Evolutionary conservation across 2,888 invertebrate species (phyloP).

Genomic region (Acanthosepion lycidas): DNA sequence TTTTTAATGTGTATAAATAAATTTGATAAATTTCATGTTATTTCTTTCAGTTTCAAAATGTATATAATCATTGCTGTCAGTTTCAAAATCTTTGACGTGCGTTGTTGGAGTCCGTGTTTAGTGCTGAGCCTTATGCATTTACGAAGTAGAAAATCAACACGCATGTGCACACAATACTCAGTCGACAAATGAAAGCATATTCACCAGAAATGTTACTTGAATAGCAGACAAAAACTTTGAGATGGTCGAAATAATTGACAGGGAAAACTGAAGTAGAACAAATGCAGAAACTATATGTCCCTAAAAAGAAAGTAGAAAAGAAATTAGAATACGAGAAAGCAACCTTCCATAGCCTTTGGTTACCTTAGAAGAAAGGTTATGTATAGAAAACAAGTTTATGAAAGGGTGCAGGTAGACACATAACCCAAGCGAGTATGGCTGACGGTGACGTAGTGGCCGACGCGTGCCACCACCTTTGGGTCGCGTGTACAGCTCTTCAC

Average conservation of each 20-base stretch:
- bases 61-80: too few species aligned
- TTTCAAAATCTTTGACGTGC: too few species aligned
- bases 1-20: too few species aligned
- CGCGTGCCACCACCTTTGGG: background rate
- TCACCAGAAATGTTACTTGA: background rate
- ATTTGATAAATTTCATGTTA: too few species aligned
- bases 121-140: too few species aligned
- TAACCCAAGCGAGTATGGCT: background rate
- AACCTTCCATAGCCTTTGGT: background rate
- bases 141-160: too few species aligned
- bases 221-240: constrained; percentile 15
- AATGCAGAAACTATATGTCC: too few species aligned
- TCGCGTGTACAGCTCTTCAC: background rate
- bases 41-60: too few species aligned
- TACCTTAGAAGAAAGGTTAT: background rate
- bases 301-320: too few species aligned
- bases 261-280: background rate
- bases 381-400: background rate
- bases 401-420: constrained; percentile 12
- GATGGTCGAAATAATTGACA: constrained; percentile 5
- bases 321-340: background rate
- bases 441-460: constrained; percentile 13
- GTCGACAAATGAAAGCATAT: background rate
- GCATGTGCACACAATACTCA: background rate
- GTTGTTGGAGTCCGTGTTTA: too few species aligned